phyloP scores from a whole-genome alignment of 2,888 invertebrate species.

The Drosophila falleni region DNA sequence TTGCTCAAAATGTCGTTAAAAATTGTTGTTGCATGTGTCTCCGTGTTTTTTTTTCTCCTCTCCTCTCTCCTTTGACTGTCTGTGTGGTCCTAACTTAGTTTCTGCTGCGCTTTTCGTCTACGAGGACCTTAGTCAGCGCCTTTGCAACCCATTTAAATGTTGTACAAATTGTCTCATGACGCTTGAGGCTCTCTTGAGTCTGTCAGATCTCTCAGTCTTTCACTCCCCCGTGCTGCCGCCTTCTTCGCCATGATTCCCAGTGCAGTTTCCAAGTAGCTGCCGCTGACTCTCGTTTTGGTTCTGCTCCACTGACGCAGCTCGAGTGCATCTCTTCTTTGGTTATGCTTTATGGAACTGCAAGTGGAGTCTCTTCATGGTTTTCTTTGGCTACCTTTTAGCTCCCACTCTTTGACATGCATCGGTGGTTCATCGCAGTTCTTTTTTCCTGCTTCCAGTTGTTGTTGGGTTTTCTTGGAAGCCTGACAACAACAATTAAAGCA shows the following conservation, averaged over 20 bases:
- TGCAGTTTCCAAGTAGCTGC: slow-evolving; percentile 17
- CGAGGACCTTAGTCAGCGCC: slow-evolving; percentile 32
- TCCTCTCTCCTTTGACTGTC: slow-evolving; percentile 16
- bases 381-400: slow-evolving; percentile 24
- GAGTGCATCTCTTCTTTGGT: slow-evolving; percentile 38
- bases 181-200: slow-evolving; percentile 57
- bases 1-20: slow-evolving; percentile 53
- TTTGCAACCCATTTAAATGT: slow-evolving; percentile 59
- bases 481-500: slow-evolving; percentile 56
- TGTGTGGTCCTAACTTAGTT: slow-evolving; percentile 45
- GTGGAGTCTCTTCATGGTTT: slow-evolving; percentile 12
- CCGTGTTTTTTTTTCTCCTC: slow-evolving; percentile 14
- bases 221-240: too few relatives aligned
- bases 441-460: slow-evolving; percentile 14
- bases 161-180: slow-evolving; percentile 68
- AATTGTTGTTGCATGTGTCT: slow-evolving; percentile 29
- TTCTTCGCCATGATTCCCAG: background rate
- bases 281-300: slow-evolving; percentile 32
- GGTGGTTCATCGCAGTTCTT: slow-evolving; percentile 19
- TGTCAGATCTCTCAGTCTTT: slow-evolving; percentile 1
- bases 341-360: slow-evolving; percentile 53
- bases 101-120: slow-evolving; percentile 38
- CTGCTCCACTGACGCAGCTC: slow-evolving; percentile 56
- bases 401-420: slow-evolving; percentile 45
- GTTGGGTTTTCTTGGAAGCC: slow-evolving; percentile 12